Percentiles rank a stretch among this genome's conserved stretches.
These are phyloP conservation scores for Tachina grossa DNA, from an alignment of 2,888 invertebrate species.

Conservation along the genomic window DNA sequence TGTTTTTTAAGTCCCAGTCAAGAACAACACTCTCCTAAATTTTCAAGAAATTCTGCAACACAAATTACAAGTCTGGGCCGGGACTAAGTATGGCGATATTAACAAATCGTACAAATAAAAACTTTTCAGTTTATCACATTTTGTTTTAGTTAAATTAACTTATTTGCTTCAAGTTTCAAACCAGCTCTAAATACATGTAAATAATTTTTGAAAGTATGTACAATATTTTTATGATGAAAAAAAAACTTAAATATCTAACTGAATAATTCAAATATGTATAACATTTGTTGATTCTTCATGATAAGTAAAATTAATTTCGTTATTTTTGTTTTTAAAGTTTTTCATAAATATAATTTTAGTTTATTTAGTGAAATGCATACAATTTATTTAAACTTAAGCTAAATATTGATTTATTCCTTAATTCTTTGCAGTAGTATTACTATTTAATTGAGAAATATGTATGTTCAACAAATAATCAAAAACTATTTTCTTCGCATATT, in stretches of 20 bases:
- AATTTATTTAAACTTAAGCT: conserved; percentile 65
- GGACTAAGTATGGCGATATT: no score
- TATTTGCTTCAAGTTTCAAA: neutral
- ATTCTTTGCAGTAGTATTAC: conserved; percentile 18
- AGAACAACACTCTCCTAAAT: no score
- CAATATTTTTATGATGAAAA: conserved; percentile 37
- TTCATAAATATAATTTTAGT: conserved; percentile 65
- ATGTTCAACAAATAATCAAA: conserved; percentile 55
- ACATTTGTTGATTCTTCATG: conserved; percentile 4
- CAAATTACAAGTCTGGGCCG: no score
- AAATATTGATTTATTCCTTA: conserved; percentile 49
- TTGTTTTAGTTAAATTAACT: no score
- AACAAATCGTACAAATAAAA: no score
- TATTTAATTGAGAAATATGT: conserved; percentile 40
- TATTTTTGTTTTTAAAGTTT: conserved; percentile 59
- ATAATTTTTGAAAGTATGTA: conserved; percentile 12
- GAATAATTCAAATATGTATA: conserved; percentile 7
- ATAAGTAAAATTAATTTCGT: conserved; percentile 57
- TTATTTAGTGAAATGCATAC: conserved; percentile 69
- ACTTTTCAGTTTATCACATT: no score
- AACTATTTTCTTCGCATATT: conserved; percentile 12
- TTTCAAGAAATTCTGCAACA: no score
- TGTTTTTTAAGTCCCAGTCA: no score
- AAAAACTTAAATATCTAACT: neutral
- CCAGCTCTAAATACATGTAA: conserved; percentile 4